Conservation (phyloP, 2,113 vertebrate genomes). For the Vireo altiloquus region DNA sequence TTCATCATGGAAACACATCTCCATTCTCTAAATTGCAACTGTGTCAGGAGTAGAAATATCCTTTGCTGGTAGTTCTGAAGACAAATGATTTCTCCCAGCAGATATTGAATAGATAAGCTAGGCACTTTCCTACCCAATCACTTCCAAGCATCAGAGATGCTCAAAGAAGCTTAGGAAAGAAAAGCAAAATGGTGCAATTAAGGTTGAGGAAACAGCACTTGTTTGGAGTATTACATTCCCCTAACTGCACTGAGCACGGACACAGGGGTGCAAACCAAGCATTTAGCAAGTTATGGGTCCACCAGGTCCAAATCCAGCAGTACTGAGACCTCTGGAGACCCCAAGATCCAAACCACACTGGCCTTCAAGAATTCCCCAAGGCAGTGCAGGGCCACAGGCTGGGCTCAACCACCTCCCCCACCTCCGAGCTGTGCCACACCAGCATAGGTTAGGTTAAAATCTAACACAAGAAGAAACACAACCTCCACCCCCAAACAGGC, state of each 20-base stretch:
- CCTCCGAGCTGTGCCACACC: neutral
- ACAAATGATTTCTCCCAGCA: neutral
- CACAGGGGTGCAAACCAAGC: neutral
- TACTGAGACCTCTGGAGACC: neutral
- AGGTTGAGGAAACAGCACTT: neutral
- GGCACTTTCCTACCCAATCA: neutral
- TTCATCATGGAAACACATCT: neutral
- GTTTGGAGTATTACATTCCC: neutral
- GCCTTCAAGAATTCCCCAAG: neutral
- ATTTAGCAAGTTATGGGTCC: neutral
- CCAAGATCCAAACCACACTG: fast-evolving
- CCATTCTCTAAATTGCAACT: neutral
- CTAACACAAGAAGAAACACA: neutral
- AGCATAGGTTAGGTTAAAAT: neutral
- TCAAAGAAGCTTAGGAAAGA: neutral
- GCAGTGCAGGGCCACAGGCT: neutral
- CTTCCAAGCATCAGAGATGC: neutral
- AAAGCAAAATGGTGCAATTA: neutral
- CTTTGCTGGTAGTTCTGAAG: neutral
- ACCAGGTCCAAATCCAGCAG: neutral
- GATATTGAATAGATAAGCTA: neutral
- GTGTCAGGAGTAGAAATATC: neutral
- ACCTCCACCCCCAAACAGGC: neutral
- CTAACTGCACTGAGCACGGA: neutral
- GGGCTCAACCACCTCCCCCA: neutral